Evolutionary conservation across 2,113 vertebrate species (phyloP).

Genomic region (Sturnira hondurensis): DNA sequence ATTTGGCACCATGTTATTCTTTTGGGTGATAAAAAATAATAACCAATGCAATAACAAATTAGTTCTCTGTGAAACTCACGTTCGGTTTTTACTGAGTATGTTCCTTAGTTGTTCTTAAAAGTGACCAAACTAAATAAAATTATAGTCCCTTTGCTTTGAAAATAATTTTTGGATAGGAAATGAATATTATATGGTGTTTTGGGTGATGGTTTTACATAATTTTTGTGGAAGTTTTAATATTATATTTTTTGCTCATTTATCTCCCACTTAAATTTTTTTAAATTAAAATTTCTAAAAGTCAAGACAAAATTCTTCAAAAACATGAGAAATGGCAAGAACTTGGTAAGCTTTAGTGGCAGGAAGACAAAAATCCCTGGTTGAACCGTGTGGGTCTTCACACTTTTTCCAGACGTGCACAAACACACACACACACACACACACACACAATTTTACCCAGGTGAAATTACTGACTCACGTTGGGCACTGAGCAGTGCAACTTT

Average conservation of each 20-base stretch:
- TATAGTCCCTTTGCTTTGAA: not conserved
- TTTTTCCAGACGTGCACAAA: not conserved
- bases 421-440: no score
- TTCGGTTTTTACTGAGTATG: not conserved
- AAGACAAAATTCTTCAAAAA: not conserved
- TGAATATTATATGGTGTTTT: not conserved
- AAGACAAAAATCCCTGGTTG: not conserved
- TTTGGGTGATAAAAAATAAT: not conserved
- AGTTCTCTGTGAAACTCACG: not conserved
- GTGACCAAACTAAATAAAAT: not conserved
- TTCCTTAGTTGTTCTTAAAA: not conserved
- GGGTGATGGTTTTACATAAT: not conserved
- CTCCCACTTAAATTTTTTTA: not conserved
- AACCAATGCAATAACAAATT: not conserved
- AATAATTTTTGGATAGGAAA: not conserved
- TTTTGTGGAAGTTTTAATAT: not conserved
- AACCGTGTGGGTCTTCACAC: not conserved
- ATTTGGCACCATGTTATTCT: not conserved
- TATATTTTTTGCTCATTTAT: not conserved
- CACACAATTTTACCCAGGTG: not conserved
- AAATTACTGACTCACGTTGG: not conserved
- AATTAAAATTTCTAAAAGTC: not conserved
- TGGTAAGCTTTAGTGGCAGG: not conserved
- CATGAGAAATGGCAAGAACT: not conserved
- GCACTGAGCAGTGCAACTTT: not conserved